Conservation (phyloP, 2,797 vertebrate species). For the Tangara arthus region DNA sequence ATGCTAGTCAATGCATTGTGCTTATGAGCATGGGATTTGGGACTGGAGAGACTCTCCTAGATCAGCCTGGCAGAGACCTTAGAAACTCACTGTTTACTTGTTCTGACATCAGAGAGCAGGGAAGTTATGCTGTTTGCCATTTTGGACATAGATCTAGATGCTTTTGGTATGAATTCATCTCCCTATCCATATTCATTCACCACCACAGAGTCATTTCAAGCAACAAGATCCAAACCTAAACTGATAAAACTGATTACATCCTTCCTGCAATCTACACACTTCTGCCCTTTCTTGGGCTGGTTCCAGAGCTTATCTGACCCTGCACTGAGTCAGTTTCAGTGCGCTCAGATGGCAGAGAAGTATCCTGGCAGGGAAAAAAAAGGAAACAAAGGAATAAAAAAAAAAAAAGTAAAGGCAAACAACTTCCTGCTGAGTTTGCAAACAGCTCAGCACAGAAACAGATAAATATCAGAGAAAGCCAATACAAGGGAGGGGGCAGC, state of each 20-base stretch:
- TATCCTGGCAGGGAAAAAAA: not conserved
- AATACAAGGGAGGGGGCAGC: not conserved
- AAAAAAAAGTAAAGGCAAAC: not conserved
- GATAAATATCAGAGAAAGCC: not conserved
- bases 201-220: not conserved
- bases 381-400: not conserved
- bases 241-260: not conserved
- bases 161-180: not conserved
- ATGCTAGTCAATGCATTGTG: not conserved
- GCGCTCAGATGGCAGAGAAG: conserved; percentile 18
- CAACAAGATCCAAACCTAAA: not conserved
- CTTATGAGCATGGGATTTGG: not conserved
- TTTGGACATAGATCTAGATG: not conserved
- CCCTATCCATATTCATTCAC: not conserved
- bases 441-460: not conserved
- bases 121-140: not conserved
- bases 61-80: not conserved
- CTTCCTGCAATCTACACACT: not conserved
- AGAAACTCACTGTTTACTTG: not conserved
- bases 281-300: not conserved
- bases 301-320: not conserved
- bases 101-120: not conserved
- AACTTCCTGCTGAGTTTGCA: conserved; percentile 30
- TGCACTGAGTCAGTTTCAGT: not conserved
- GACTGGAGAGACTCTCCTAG: not conserved